Conservation (phyloP, 2,113 vertebrate species). For the Falcunculus frontatus region DNA sequence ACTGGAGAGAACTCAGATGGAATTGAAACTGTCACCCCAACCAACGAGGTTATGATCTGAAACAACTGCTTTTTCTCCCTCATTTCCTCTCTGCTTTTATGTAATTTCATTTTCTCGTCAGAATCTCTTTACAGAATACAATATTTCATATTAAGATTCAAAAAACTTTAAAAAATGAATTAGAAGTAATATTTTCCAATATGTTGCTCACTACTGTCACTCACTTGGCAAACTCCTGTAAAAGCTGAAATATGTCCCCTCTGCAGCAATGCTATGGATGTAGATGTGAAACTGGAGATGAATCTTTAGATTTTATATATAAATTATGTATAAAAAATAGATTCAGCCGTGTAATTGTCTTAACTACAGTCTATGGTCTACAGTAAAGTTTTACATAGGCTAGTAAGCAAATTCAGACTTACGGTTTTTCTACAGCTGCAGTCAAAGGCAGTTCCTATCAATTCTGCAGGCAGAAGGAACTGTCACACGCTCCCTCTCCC, state of each 20-base stretch:
- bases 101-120: neutral
- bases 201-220: neutral
- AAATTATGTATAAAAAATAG: neutral
- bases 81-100: neutral
- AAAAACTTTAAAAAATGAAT: neutral
- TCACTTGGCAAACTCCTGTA: neutral
- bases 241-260: neutral
- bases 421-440: neutral
- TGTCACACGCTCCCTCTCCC: neutral
- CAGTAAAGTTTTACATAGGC: neutral
- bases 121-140: neutral
- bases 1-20: neutral
- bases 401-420: neutral
- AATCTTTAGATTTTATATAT: neutral
- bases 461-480: neutral
- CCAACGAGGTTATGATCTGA: neutral
- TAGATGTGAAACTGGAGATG: neutral
- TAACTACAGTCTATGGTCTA: neutral
- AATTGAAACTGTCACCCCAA: constrained; percentile 7
- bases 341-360: neutral
- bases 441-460: neutral
- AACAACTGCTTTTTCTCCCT: neutral
- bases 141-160: neutral
- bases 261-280: neutral
- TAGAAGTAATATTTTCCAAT: neutral